Percentiles rank a stretch among this genome's conserved stretches.
phyloP scores from a whole-genome alignment of 2,888 invertebrate species.

The Amphiduros pacificus region DNA sequence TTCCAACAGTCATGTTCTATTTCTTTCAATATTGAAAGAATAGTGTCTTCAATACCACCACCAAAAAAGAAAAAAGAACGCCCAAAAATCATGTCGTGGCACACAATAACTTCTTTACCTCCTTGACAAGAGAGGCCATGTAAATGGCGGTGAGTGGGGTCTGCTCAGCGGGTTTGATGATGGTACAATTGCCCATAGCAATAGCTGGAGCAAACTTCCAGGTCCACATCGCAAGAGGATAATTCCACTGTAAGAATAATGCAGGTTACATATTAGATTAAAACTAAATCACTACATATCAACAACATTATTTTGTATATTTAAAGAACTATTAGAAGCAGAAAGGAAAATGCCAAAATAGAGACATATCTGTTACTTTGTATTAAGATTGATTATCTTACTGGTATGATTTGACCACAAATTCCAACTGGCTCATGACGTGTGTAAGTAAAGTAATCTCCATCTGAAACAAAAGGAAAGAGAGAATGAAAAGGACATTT shows the following conservation, averaged over 20 bases:
- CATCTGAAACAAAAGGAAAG: conserved; percentile 41
- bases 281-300: no score
- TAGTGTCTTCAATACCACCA: no score
- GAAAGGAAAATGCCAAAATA: no score
- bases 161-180: conserved; percentile 60
- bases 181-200: conserved; percentile 57
- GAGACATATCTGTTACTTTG: no score
- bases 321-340: no score
- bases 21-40: no score
- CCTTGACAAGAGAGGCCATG: conserved; percentile 52
- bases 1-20: no score
- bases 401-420: conserved; percentile 88
- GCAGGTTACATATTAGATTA: no score
- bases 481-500: not conserved
- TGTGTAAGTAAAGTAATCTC: conserved; percentile 51
- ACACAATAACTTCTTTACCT: conserved; percentile 34
- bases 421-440: conserved; percentile 83
- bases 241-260: conserved; percentile 59
- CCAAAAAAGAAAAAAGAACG: no score
- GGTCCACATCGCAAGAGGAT: conserved; percentile 50
- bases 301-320: no score
- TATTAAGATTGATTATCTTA: no score
- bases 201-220: conserved; percentile 57
- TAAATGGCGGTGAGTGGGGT: conserved; percentile 59
- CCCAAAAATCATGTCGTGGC: no score